Conservation (phyloP, 2,797 vertebrate genomes). For the Loriculus beryllinus region DNA sequence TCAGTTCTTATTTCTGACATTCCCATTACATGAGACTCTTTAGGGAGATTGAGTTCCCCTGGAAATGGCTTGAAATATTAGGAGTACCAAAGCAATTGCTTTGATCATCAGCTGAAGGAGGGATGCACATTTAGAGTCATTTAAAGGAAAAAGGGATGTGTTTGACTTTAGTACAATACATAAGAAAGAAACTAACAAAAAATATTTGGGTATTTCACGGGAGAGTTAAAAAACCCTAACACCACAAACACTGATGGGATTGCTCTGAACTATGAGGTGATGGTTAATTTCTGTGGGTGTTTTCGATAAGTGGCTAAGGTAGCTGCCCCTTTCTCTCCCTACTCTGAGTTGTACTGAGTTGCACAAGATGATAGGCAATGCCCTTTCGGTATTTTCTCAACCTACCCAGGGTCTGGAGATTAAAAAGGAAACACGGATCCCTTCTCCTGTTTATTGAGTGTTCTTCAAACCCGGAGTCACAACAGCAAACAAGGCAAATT, state of each 20-base stretch:
- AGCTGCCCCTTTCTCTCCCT: neutral
- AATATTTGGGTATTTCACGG: neutral
- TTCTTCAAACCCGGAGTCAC: neutral
- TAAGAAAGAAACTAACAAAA: neutral
- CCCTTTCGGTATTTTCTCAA: neutral
- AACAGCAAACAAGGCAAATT: neutral
- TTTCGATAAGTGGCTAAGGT: neutral
- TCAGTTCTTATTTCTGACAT: neutral
- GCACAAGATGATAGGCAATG: neutral
- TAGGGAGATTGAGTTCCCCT: neutral
- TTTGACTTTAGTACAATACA: neutral
- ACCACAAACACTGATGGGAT: neutral
- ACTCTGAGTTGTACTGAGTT: neutral
- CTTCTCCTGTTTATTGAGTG: neutral
- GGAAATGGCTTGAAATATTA: neutral
- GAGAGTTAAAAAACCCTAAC: neutral
- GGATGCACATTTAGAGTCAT: neutral
- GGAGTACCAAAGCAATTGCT: neutral
- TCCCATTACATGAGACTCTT: neutral
- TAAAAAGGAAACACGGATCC: neutral
- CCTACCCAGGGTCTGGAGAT: neutral
- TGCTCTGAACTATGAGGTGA: neutral
- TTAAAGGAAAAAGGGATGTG: neutral
- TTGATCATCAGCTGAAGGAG: neutral
- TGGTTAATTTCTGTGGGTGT: neutral